Evolutionary conservation across 37 sponge, comb jelly and placozoan species (phyloP), one percentile per base, ranked within the genome.

Genomic region (Hexactinellida sp.): DNA sequence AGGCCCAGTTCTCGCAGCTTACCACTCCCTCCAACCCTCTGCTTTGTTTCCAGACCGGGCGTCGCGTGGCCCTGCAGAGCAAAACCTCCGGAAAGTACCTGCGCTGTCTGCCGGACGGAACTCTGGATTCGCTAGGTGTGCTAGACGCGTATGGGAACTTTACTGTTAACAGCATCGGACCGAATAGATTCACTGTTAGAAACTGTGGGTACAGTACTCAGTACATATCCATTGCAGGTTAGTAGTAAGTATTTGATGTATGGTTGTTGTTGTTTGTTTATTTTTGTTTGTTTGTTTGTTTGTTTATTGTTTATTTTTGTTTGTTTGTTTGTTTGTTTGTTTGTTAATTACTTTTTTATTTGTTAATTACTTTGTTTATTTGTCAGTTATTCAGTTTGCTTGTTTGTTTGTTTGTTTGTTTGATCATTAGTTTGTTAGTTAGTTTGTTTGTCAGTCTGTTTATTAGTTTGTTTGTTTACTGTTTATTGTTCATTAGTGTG

Each of bases 1-100:
- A 63, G 76, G 76, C 76, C 34, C 76, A 63, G 76, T 63, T 63
- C 76, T 63, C 76, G 3, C 76, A 63, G 76, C 3, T 63, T 7
- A 63, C 76, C 28, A 25, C 76, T 7, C 76, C 76, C 28, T 10
- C 76, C 3, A 63, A 63, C 34, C 76, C 76, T 28, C 76, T 63
- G 34, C 19, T 21, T 7, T 23, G 25, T 23, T n/a, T 63, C 28
- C 76, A 63, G 76, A 63, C 19, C 30, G 76, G 76, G 34, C 3
- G 76, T 7, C 21, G 76, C 1, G 76, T 63, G 34, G 21, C 76
- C 30, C 76, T 63, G 76, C 76, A 32, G 32, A 32, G 32, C 34
- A 63, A 63, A 23, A 63, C 76, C 25, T 63, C 76, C 34, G 76
- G 76, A 1, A 63, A 63, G 34, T 63, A 63, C 30, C 76, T 63